These are phyloP conservation scores for Tridacna gigas DNA, from an alignment of 2,888 invertebrate genomes.

Conservation along the genomic window DNA sequence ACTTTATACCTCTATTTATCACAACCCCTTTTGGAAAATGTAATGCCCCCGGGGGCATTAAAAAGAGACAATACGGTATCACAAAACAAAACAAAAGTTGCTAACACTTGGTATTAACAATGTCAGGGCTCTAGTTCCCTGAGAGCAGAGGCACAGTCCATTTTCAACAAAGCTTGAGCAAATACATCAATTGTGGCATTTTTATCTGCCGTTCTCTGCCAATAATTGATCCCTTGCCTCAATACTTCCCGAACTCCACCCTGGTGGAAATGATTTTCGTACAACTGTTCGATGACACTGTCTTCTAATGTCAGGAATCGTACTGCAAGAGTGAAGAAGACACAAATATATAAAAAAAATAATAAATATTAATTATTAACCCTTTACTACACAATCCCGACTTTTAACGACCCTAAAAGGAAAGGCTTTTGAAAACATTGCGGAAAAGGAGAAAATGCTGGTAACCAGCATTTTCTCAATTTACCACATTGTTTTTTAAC, in stretches of 20 bases:
- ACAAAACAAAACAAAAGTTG: no score
- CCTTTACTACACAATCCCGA: background rate
- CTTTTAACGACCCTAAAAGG: no score
- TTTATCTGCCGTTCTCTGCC: conserved; percentile 33
- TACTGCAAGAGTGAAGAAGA: conserved; percentile 26
- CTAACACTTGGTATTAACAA: background rate
- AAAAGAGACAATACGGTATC: no score
- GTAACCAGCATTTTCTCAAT: no score
- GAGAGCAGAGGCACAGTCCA: conserved; percentile 22
- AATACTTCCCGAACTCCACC: conserved; percentile 40
- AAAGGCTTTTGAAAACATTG: no score
- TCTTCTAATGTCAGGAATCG: conserved; percentile 40
- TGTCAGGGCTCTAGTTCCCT: conserved; percentile 27
- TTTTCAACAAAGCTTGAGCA: conserved; percentile 29
- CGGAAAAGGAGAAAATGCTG: no score
- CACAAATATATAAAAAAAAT: background rate
- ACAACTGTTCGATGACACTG: conserved; percentile 25
- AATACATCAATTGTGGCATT: conserved; percentile 37
- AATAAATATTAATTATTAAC: background rate
- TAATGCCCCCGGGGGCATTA: no score
- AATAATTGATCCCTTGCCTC: conserved; percentile 28
- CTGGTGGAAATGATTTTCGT: conserved; percentile 21
- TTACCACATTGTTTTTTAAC: no score
- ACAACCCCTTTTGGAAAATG: no score
- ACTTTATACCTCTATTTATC: no score